A percentile compares a stretch with the other conserved stretches of the same genome.
phyloP scores from a whole-genome alignment of 2,797 vertebrate genomes.

The Rousettus madagascariensis region DNA sequence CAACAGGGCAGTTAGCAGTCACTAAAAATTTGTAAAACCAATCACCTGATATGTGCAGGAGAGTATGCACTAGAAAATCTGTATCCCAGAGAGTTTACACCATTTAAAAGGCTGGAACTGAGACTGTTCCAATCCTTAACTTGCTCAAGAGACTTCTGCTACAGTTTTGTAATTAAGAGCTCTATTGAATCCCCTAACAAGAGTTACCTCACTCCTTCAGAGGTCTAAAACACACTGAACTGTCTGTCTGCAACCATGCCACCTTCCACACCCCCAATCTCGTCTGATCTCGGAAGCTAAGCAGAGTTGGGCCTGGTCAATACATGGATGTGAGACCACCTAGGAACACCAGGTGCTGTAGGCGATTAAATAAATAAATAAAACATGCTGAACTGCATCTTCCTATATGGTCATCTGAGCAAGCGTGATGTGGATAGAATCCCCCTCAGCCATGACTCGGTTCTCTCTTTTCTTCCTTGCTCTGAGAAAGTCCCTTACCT shows the following conservation, averaged over 20 bases:
- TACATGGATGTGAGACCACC: no score
- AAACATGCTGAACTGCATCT: not conserved
- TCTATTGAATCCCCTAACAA: not conserved
- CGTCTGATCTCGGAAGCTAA: no score
- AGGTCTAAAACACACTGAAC: no score
- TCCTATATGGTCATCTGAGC: fast-evolving
- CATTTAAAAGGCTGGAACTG: not conserved
- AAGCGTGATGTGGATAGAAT: no score
- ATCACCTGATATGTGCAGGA: not conserved
- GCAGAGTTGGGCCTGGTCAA: no score
- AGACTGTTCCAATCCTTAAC: not conserved
- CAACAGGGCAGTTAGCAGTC: fast-evolving
- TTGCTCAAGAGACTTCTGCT: not conserved
- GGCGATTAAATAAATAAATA: no score
- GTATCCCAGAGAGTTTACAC: not conserved
- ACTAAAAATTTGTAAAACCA: not conserved
- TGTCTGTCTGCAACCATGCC: no score
- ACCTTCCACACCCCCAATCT: no score
- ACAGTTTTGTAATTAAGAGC: not conserved
- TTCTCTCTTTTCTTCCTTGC: not conserved
- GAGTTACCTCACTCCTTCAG: not conserved
- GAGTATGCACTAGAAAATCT: not conserved
- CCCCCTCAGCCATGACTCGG: not conserved
- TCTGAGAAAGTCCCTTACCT: not conserved
- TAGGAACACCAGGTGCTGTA: no score